Percentiles rank a stretch among this genome's conserved stretches.
phyloP scores from a whole-genome alignment of 2,888 invertebrate genomes.

The Margaritifera margaritifera region DNA sequence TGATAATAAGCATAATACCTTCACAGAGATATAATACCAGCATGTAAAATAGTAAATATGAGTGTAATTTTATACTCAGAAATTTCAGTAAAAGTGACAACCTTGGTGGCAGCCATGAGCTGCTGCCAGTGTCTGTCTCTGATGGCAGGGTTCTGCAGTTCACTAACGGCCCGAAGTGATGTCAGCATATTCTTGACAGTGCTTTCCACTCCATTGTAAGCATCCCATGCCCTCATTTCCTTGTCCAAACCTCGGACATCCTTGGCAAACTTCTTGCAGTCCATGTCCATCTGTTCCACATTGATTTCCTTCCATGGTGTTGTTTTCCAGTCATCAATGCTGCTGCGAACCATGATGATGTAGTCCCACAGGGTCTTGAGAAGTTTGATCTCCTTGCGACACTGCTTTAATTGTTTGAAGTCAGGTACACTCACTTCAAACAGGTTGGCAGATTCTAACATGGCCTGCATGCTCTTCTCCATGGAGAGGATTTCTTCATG shows the following conservation, averaged over 20 bases:
- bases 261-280: conserved; percentile 97
- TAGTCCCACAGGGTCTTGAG: conserved; percentile 96
- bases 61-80: too few relatives aligned
- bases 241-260: conserved; percentile 83
- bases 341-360: conserved; percentile 88
- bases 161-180: conserved; percentile 93
- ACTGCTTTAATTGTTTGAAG: conserved; percentile 92
- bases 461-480: conserved; percentile 88
- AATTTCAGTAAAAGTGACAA: too few relatives aligned
- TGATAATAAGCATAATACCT: too few relatives aligned
- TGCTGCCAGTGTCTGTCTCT: conserved; percentile 97
- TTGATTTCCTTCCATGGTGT: conserved; percentile 98
- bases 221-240: conserved; percentile 96
- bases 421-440: conserved; percentile 97
- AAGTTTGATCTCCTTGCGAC: conserved; percentile 87
- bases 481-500: conserved; percentile 85
- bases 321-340: conserved; percentile 97
- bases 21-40: too few relatives aligned
- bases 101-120: conserved; percentile 94
- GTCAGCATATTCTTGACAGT: conserved; percentile 97
- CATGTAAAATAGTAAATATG: too few relatives aligned
- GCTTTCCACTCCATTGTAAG: conserved; percentile 89
- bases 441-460: conserved; percentile 91
- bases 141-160: conserved; percentile 96
- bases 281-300: conserved; percentile 98